Conservation (phyloP, 2,888 invertebrate species). For the Drosophila mettleri region DNA sequence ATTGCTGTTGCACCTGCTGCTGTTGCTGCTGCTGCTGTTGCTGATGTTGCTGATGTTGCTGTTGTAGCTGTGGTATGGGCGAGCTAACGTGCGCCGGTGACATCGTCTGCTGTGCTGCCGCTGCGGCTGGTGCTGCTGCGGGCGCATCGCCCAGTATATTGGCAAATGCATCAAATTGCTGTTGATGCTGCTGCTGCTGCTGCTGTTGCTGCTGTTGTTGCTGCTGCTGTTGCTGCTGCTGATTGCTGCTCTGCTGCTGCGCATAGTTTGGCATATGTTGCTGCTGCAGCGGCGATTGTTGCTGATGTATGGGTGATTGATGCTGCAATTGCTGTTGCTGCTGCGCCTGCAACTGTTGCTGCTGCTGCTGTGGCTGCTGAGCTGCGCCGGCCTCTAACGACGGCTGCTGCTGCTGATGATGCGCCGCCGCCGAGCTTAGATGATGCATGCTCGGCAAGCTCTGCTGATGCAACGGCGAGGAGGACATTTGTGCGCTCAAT, state of each 20-base stretch:
- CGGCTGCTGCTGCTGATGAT: conserved; percentile 49
- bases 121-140: conserved; percentile 36
- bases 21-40: conserved; percentile 65
- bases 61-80: conserved; percentile 61
- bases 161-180: conserved; percentile 74
- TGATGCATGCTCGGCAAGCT: conserved; percentile 76
- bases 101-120: conserved; percentile 51
- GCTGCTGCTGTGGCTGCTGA: conserved; percentile 73
- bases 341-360: conserved; percentile 64
- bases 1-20: conserved; percentile 51
- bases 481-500: conserved; percentile 76
- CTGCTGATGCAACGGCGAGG: conserved; percentile 75
- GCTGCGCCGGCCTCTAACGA: conserved; percentile 35
- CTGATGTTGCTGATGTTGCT: conserved; percentile 59
- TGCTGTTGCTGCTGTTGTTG: conserved; percentile 79
- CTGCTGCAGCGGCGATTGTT: conserved; percentile 74
- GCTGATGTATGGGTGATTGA: conserved; percentile 77
- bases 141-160: conserved; percentile 64
- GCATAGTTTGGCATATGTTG: conserved; percentile 83
- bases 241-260: conserved; percentile 54
- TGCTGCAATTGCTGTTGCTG: conserved; percentile 78
- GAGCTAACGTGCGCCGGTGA: conserved; percentile 66
- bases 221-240: conserved; percentile 81
- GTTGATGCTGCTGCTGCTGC: conserved; percentile 55
- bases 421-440: conserved; percentile 40